Percentiles rank a stretch among this genome's conserved stretches.
These are phyloP conservation scores for Gonatopus flavifemur DNA, from an alignment of 1,140 invertebrate species.

Conservation along the genomic window DNA sequence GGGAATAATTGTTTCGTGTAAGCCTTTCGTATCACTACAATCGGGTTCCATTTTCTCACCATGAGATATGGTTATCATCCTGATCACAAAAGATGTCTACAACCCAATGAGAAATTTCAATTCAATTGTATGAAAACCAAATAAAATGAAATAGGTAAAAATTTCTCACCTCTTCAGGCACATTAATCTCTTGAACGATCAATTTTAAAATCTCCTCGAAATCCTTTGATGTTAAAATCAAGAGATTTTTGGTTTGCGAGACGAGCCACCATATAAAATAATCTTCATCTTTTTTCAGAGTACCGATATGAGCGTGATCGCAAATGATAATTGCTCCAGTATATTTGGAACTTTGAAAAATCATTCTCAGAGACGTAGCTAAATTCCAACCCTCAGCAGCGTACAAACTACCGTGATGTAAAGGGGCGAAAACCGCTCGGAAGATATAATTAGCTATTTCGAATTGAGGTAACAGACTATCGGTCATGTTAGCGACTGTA, in stretches of 20 bases:
- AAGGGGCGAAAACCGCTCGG: conserved; percentile 40
- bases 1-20: conserved; percentile 35
- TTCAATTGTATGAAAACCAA: too few species aligned
- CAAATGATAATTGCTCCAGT: conserved; percentile 44
- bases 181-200: conserved; percentile 35
- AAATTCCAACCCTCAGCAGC: conserved; percentile 39
- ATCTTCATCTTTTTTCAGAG: conserved; percentile 35
- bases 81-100: too few species aligned
- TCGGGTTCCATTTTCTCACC: conserved; percentile 42
- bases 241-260: conserved; percentile 33
- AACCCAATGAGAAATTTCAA: too few species aligned
- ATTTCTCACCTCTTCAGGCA: conserved; percentile 13
- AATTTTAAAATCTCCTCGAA: conserved; percentile 44
- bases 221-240: conserved; percentile 36
- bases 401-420: conserved; percentile 41
- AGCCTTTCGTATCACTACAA: conserved; percentile 34
- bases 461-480: conserved; percentile 38
- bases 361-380: conserved; percentile 38
- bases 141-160: too few species aligned
- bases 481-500: conserved; percentile 27
- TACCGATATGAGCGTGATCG: conserved; percentile 38
- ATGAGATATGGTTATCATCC: conserved; percentile 47
- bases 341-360: conserved; percentile 42
- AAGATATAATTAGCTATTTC: conserved; percentile 51
- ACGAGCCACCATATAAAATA: conserved; percentile 50